These are phyloP conservation scores for Drosophila parthenogenetica DNA, from an alignment of 2,888 invertebrate genomes.

Conservation along the genomic window DNA sequence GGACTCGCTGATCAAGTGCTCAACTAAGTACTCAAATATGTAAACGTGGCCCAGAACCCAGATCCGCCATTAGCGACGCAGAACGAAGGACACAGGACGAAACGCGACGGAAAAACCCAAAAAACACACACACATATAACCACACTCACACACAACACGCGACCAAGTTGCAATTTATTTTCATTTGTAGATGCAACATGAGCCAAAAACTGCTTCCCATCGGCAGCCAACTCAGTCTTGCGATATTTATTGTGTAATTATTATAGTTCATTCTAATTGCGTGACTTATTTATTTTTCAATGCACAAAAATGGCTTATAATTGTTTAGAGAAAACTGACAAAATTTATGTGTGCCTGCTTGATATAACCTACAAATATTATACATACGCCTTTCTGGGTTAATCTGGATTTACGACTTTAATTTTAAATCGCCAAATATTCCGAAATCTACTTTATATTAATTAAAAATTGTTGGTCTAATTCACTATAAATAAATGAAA, in stretches of 20 bases:
- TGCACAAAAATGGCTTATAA: conserved; percentile 3
- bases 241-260: conserved; percentile 68
- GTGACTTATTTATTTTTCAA: conserved; percentile 44
- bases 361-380: background rate
- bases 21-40: conserved; percentile 58
- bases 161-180: conserved; percentile 59
- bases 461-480: too few relatives aligned
- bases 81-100: conserved; percentile 14
- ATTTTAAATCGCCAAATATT: background rate
- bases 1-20: conserved; percentile 64
- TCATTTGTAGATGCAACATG: conserved; percentile 54
- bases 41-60: conserved; percentile 48
- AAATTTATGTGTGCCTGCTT: background rate
- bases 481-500: too few relatives aligned
- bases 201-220: conserved; percentile 8
- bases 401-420: background rate
- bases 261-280: conserved; percentile 55
- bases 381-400: background rate
- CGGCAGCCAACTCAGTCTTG: background rate
- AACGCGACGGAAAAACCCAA: conserved; percentile 26
- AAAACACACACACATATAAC: background rate
- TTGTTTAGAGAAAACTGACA: conserved; percentile 10
- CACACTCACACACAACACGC: conserved; percentile 18
- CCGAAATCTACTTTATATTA: too few relatives aligned
- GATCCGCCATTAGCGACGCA: conserved; percentile 38